phyloP scores from a whole-genome alignment of 2,113 vertebrate species.

The Atractosteus spatula region DNA sequence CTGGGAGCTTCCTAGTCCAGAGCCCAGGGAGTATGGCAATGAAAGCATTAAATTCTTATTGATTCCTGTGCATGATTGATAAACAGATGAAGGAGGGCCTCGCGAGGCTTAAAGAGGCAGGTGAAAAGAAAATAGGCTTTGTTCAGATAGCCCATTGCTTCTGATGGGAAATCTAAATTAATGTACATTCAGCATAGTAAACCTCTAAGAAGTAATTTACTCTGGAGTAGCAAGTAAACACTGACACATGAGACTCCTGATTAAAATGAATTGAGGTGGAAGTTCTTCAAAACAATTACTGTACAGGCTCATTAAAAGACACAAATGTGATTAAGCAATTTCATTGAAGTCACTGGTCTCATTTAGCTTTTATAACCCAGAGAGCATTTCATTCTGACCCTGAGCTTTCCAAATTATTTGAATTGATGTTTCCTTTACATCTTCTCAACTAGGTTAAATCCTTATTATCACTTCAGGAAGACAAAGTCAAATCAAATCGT shows the following conservation, averaged over 20 bases:
- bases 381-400: background rate
- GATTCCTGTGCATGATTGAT: conserved; percentile 30
- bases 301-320: background rate
- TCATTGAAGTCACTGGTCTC: background rate
- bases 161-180: background rate
- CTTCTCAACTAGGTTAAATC: conserved; percentile 22
- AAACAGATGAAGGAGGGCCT: conserved; percentile 22
- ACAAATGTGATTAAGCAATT: conserved; percentile 15
- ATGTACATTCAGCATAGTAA: conserved; percentile 1
- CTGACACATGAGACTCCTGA: background rate
- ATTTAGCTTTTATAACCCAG: background rate
- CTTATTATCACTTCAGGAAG: conserved; percentile 16
- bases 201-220: background rate
- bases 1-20: conserved; percentile 14
- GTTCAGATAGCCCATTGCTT: background rate
- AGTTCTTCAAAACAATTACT: conserved; percentile 8
- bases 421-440: conserved; percentile 10
- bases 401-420: conserved; percentile 14
- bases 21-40: conserved; percentile 9
- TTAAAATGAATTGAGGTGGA: background rate
- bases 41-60: conserved; percentile 10
- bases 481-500: conserved; percentile 2
- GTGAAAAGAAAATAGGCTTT: conserved; percentile 3
- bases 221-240: background rate
- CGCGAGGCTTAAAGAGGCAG: conserved; percentile 28